These are phyloP conservation scores for Propithecus perrieri DNA, from an alignment of 2,797 vertebrate species.

Conservation along the genomic window DNA sequence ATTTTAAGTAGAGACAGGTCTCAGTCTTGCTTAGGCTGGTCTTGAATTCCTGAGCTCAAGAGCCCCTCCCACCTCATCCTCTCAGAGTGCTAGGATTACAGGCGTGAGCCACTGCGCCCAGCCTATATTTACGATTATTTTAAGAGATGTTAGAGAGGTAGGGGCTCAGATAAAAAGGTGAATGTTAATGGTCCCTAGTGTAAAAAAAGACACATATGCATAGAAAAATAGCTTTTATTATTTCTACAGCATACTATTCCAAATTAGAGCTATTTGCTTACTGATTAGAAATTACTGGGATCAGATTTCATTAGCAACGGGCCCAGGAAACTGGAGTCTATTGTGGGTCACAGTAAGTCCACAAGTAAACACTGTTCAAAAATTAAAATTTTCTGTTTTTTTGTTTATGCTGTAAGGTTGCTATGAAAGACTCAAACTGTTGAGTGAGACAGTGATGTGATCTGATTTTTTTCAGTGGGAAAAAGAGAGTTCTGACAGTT, in stretches of 20 bases:
- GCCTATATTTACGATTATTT: neutral
- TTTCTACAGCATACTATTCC: constrained; percentile 19
- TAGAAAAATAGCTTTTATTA: constrained; percentile 10
- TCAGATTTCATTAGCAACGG: neutral
- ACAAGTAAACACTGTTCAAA: neutral
- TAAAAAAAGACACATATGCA: neutral
- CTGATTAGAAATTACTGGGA: neutral
- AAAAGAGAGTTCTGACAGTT: neutral
- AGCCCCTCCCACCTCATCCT: too few relatives aligned
- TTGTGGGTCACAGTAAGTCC: neutral
- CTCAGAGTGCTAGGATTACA: too few relatives aligned
- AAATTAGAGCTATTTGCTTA: neutral
- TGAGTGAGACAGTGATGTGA: neutral
- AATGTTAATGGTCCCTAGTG: neutral
- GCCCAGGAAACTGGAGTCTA: neutral
- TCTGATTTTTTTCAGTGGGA: neutral
- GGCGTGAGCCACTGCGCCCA: too few relatives aligned
- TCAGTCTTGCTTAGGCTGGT: too few relatives aligned
- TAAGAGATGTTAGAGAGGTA: neutral
- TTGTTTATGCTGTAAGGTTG: neutral
- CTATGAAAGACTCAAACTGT: neutral
- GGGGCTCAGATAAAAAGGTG: neutral
- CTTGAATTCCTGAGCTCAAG: too few relatives aligned
- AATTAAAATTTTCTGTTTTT: neutral
- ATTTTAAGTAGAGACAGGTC: too few relatives aligned